Conservation (phyloP, 1,140 invertebrate species). For the Formica selysi region DNA sequence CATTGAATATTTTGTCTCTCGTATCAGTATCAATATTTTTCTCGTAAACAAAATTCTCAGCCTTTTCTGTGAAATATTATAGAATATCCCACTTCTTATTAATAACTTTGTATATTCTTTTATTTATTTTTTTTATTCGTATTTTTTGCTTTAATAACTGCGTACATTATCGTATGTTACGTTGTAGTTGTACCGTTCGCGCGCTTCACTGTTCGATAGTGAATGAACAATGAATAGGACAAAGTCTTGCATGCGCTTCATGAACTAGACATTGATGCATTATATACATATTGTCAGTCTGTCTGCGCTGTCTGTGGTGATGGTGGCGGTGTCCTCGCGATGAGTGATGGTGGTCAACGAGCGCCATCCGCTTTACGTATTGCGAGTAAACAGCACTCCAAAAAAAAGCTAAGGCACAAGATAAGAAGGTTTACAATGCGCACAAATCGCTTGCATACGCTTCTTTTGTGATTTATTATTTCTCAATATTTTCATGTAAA, state of each 20-base stretch:
- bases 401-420: constrained; percentile 1
- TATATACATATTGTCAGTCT: constrained; percentile 64
- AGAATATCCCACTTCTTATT: background rate
- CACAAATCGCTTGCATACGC: constrained; percentile 45
- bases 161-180: background rate
- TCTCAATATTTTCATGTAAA: background rate
- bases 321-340: constrained; percentile 79
- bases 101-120: background rate
- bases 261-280: constrained; percentile 61
- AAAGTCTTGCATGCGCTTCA: constrained; percentile 69
- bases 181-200: background rate
- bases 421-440: background rate
- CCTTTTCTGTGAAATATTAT: background rate
- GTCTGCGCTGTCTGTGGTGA: constrained; percentile 77
- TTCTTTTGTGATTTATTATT: constrained; percentile 6
- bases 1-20: constrained; percentile 37
- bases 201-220: background rate
- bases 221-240: constrained; percentile 25
- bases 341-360: constrained; percentile 55
- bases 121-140: constrained; percentile 5
- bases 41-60: background rate
- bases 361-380: constrained; percentile 24
- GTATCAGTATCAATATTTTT: background rate
- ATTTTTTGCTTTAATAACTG: background rate
- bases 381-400: background rate